Conservation (phyloP, 2,888 invertebrate genomes). For the Caenorhabditis auriculariae region DNA sequence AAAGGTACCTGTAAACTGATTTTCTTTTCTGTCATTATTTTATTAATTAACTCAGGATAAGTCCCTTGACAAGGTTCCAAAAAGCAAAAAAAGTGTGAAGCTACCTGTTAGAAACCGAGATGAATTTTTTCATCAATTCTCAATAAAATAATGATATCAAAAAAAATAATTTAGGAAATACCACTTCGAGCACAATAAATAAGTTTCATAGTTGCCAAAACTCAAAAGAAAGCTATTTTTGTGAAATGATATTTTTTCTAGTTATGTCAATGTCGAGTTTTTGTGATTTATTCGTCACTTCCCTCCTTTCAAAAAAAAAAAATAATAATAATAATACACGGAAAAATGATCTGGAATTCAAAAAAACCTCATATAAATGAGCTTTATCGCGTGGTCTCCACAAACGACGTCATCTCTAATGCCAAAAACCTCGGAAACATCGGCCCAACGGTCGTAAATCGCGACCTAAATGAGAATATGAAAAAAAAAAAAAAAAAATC, state of each 20-base stretch:
- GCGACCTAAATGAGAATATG: constrained; percentile 36
- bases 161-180: not conserved
- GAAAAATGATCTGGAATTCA: not conserved
- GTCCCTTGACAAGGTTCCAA: no score
- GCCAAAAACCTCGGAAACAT: constrained; percentile 51
- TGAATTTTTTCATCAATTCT: no score
- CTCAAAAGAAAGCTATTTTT: no score
- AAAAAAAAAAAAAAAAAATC: constrained; percentile 5
- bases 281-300: no score
- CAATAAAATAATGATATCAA: not conserved
- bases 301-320: no score
- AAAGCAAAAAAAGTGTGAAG: no score
- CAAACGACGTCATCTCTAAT: constrained; percentile 84
- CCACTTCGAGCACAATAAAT: no score
- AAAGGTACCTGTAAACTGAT: constrained; percentile 36
- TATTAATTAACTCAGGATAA: no score
- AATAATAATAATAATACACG: not conserved
- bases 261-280: no score
- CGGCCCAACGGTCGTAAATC: constrained; percentile 51
- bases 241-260: no score
- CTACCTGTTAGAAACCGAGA: no score
- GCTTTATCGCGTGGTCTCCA: constrained; percentile 80
- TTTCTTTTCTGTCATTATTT: not conserved
- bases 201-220: no score
- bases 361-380: constrained; percentile 54